Evolutionary conservation across 2,888 invertebrate genomes (phyloP).

Genomic region (Trichacis sp.): DNA sequence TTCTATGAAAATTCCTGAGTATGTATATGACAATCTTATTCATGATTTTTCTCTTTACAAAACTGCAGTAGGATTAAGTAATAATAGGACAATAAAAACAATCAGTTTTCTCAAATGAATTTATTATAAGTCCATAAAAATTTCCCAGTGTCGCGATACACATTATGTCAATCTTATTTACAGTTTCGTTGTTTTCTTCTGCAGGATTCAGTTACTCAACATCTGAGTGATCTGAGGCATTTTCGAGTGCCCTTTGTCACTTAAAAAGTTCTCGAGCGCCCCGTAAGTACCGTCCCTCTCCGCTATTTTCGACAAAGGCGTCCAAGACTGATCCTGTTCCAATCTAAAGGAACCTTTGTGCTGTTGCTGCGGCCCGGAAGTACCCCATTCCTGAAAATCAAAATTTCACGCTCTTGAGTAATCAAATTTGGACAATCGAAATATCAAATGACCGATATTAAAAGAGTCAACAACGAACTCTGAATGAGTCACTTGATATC

Average conservation of each 20-base stretch:
- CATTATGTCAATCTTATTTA: no score
- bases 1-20: no score
- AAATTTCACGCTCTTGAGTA: slow-evolving; percentile 11
- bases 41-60: no score
- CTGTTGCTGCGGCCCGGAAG: slow-evolving; percentile 71
- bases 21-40: no score
- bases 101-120: neutral
- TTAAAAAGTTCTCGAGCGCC: neutral
- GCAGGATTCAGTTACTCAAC: neutral
- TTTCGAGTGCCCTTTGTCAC: neutral
- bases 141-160: no score
- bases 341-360: slow-evolving; percentile 77
- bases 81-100: no score
- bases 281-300: slow-evolving; percentile 59
- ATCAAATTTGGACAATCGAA: neutral
- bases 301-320: slow-evolving; percentile 70
- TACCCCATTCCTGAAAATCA: slow-evolving; percentile 77
- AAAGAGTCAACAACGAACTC: neutral
- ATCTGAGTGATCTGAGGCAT: neutral
- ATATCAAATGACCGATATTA: neutral
- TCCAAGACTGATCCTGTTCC: slow-evolving; percentile 80
- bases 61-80: neutral
- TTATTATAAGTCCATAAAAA: no score
- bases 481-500: neutral
- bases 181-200: neutral